A percentile compares a stretch with the other conserved stretches of the same genome.
These are phyloP conservation scores for Ciconia stormi DNA, from an alignment of 2,113 vertebrate species.

Conservation along the genomic window DNA sequence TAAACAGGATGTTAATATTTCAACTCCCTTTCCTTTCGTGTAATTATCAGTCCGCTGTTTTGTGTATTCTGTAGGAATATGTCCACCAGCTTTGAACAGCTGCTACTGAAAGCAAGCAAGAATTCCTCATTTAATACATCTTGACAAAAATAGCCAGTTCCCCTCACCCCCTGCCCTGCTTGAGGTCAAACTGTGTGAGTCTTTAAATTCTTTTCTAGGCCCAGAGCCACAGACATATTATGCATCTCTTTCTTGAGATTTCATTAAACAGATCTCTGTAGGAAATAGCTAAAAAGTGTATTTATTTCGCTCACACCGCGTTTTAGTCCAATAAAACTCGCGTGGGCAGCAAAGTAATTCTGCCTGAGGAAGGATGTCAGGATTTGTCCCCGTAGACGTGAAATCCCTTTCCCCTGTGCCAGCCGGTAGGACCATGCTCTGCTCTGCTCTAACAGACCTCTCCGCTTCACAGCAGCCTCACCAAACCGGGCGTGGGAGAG, in stretches of 20 bases:
- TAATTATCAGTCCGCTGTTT: not conserved
- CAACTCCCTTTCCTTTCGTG: constrained; percentile 33
- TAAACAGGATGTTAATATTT: constrained; percentile 48
- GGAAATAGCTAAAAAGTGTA: not conserved
- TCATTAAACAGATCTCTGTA: not conserved
- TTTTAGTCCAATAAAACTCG: not conserved
- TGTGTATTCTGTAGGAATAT: not conserved
- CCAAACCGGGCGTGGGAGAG: not conserved
- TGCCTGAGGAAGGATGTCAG: not conserved
- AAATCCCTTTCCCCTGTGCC: not conserved
- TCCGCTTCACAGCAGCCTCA: not conserved
- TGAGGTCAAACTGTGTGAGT: not conserved
- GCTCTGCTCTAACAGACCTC: not conserved
- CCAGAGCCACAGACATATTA: not conserved
- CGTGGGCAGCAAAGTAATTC: not conserved
- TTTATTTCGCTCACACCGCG: not conserved
- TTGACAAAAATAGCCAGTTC: not conserved
- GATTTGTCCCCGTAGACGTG: not conserved
- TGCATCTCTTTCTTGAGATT: constrained; percentile 1
- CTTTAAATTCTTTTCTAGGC: constrained; percentile 1
- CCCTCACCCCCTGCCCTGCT: not conserved
- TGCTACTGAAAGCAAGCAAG: constrained; percentile 16
- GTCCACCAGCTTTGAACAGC: constrained; percentile 27
- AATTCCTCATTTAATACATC: not conserved
- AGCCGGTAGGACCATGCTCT: not conserved